These are phyloP conservation scores for Acleris sparsana DNA, from an alignment of 2,888 invertebrate genomes.

Conservation along the genomic window DNA sequence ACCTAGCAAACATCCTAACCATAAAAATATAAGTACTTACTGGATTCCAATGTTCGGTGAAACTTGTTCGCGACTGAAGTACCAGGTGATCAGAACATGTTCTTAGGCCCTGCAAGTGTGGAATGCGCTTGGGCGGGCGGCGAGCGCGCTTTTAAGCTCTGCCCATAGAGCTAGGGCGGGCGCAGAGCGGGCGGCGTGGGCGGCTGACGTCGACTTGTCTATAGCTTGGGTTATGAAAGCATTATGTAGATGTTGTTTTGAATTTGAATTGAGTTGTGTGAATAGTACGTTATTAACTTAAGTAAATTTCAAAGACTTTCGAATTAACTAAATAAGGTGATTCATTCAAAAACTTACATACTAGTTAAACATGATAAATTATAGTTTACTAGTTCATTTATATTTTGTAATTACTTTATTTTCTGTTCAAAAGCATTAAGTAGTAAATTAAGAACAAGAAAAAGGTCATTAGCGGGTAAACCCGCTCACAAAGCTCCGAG, in stretches of 20 bases:
- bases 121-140: slow-evolving; percentile 71
- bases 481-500: too few species aligned
- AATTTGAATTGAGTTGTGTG: background rate
- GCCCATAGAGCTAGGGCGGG: slow-evolving; percentile 55
- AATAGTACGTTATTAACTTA: too few species aligned
- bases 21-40: slow-evolving; percentile 26
- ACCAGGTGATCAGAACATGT: slow-evolving; percentile 46
- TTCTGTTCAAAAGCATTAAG: too few species aligned
- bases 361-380: too few species aligned
- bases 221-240: background rate
- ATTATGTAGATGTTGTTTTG: slow-evolving; percentile 1
- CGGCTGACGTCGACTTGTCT: slow-evolving; percentile 48
- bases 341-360: too few species aligned
- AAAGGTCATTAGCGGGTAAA: too few species aligned
- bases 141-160: slow-evolving; percentile 69
- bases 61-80: slow-evolving; percentile 13
- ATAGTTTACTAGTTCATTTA: too few species aligned
- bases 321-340: too few species aligned
- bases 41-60: slow-evolving; percentile 12
- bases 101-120: slow-evolving; percentile 48
- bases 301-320: too few species aligned
- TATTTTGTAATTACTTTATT: too few species aligned
- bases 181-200: slow-evolving; percentile 54
- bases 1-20: background rate
- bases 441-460: too few species aligned